These are phyloP conservation scores for Oceanodroma tethys DNA, from an alignment of 2,113 vertebrate genomes.

Conservation along the genomic window DNA sequence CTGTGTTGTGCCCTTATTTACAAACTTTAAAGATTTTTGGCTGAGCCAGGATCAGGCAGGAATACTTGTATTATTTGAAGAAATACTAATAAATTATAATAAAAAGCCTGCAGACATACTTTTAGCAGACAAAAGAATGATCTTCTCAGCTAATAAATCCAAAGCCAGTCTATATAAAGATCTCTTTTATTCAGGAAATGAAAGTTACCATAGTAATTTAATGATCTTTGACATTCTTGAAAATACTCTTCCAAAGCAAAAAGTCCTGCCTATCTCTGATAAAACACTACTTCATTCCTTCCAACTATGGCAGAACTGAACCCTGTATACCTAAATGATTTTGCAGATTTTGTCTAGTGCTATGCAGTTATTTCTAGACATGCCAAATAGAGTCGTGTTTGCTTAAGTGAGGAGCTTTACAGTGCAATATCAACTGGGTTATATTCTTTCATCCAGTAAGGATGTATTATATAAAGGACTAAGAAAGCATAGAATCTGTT, in stretches of 20 bases:
- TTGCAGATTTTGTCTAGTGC: neutral
- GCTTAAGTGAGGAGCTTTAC: neutral
- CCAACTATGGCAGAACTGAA: neutral
- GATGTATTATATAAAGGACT: neutral
- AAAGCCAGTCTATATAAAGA: neutral
- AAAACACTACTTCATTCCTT: neutral
- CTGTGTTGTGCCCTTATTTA: neutral
- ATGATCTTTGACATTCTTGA: neutral
- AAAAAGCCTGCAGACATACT: neutral
- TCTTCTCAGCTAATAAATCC: neutral
- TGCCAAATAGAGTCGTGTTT: neutral
- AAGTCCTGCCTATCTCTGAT: neutral
- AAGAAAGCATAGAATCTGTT: neutral
- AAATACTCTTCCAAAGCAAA: neutral
- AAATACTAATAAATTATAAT: neutral
- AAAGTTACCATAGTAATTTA: neutral
- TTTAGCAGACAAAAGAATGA: neutral
- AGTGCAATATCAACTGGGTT: neutral
- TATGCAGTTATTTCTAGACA: neutral
- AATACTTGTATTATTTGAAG: neutral
- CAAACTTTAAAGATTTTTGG: neutral
- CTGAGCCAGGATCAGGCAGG: neutral
- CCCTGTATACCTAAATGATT: neutral
- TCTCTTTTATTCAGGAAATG: neutral
- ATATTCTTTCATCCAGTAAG: neutral